Base-by-base conservation (phyloP, 2,113 vertebrate genomes). In the Arizona elegans region DNA sequence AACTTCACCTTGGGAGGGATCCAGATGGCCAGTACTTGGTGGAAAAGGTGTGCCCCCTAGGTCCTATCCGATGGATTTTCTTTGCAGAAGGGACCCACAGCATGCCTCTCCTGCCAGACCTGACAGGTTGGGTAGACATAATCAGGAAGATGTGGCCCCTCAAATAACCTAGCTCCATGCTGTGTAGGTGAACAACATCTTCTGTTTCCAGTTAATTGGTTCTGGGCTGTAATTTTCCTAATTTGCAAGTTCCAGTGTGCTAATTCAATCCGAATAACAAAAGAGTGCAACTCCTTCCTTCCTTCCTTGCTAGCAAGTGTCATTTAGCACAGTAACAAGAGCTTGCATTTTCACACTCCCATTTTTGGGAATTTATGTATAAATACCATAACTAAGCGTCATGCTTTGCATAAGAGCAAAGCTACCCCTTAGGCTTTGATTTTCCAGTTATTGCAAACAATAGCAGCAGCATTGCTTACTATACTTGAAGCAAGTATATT, bases 391-490 rank as follows among this genome's bases (percentile, higher is more conserved):
- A 62, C 26, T 26, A 89, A 65, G 43, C 3, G 29, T 90, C 56
- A 43, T 29, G n/a, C 62, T 92, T 89, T 1, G 23, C 15, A 9
- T 95, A 0, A 23, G 62, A 86, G 59, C 75, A 87, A 52, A 59
- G 1, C 15, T 0, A 29, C 9, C 26, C 23, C 17, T 75, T 62
- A 33, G 91, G 87, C 12, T 90, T 90, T 89, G 54, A 90, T 86
- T 95, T 95, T 23, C 43, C 52, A 53, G 85, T 70, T 92, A 12
- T 7, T 0, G 54, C 58, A 85, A 92, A 47, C 88, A 95, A 94
- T 0, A 5, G 62, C 91, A 88, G 2, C 3, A 38, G 38, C 65
- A 92, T 58, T 59, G 29, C 81, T 50, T 62, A 10, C 86, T 93
- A 81, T n/a, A 55, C 47, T 58, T 43, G n/a, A 75, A 62, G 33